phyloP scores from a whole-genome alignment of 2,797 vertebrate genomes.

The Acanthornis magna region DNA sequence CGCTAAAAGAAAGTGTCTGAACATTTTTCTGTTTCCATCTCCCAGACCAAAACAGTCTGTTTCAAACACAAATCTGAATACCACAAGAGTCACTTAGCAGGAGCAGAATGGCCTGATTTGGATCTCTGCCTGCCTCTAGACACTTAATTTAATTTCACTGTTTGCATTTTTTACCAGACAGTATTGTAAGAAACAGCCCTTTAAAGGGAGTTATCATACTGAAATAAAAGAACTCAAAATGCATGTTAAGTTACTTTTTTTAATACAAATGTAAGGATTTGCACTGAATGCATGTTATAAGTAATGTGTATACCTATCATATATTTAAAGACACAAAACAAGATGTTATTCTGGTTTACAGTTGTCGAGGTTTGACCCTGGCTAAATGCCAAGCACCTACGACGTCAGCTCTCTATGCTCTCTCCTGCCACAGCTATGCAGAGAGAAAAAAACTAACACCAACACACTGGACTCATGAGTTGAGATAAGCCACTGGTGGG shows the following conservation, averaged over 20 bases:
- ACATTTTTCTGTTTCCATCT: background rate
- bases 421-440: too few relatives aligned
- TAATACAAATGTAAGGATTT: background rate
- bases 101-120: background rate
- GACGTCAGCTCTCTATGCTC: too few relatives aligned
- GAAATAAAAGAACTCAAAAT: background rate
- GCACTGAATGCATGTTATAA: background rate
- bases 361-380: background rate
- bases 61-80: background rate
- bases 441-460: too few relatives aligned
- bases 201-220: background rate
- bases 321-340: background rate
- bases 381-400: too few relatives aligned
- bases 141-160: background rate
- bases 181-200: background rate
- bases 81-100: background rate
- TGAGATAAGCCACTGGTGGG: too few relatives aligned
- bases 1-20: background rate
- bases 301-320: background rate
- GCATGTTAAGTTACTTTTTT: background rate
- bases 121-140: background rate
- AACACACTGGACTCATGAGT: too few relatives aligned
- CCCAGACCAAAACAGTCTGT: background rate
- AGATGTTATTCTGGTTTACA: background rate
- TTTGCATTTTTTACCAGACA: background rate